A percentile compares a stretch with the other conserved stretches of the same genome.
These are phyloP conservation scores for Capromys pilorides DNA, from an alignment of 2,797 vertebrate genomes.

Conservation along the genomic window DNA sequence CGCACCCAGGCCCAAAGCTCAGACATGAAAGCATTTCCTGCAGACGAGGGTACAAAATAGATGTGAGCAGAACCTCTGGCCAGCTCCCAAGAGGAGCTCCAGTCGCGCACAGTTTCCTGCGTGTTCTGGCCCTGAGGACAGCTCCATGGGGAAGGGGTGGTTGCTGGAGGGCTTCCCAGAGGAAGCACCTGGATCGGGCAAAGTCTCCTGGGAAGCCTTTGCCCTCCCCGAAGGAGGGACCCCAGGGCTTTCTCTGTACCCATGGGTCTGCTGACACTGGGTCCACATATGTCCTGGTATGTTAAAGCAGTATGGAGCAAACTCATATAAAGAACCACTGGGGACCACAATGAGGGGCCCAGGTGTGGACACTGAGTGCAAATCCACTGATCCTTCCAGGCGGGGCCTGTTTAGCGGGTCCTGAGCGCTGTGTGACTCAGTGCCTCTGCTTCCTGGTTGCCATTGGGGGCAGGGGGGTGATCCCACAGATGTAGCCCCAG, in stretches of 20 bases:
- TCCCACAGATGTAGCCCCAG: constrained; percentile 1
- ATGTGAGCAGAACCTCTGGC: neutral
- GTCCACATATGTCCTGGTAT: neutral
- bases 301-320: neutral
- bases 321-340: neutral
- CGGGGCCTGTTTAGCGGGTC: neutral
- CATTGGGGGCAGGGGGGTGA: constrained; percentile 30
- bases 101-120: neutral
- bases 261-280: neutral
- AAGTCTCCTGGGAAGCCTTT: neutral
- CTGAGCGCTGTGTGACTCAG: neutral
- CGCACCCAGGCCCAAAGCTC: neutral
- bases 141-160: neutral
- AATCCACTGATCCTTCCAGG: neutral
- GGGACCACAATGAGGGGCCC: constrained; percentile 29
- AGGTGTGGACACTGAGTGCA: constrained; percentile 45
- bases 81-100: neutral
- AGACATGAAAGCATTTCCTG: neutral
- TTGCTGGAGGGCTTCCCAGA: neutral
- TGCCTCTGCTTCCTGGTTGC: constrained; percentile 20
- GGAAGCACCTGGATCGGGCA: neutral
- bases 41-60: neutral
- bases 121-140: too few relatives aligned
- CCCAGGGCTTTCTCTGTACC: neutral
- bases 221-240: neutral